Base-by-base conservation (phyloP, 2,888 invertebrate species). In the Apamea epomidion region DNA sequence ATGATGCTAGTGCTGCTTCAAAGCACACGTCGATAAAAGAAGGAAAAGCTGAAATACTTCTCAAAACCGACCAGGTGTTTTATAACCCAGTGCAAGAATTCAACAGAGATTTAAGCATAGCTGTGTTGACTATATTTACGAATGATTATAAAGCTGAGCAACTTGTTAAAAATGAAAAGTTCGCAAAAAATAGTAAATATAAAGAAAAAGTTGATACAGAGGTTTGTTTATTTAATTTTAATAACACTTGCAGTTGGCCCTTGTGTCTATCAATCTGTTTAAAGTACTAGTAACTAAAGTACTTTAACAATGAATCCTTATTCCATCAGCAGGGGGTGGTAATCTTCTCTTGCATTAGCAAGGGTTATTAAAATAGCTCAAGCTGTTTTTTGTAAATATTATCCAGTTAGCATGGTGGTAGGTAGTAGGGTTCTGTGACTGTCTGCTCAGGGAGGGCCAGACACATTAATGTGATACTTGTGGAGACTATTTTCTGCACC, bases 31-130 rank as follows among this genome's bases (percentile, higher is more conserved):
- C 94, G 69, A 97, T 98, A 83, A 97, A 95, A 75, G 99, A 99
- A 96, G 99, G 99, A 0, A 97, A 98, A 90, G 99, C 99, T 0
- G 98, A 98, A 92, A 98, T 99, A 83, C 95, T 98, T 76, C 97
- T 98, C 2, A 97, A 97, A 69, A 95, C 96, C 2, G 98, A 98
- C 62, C 98, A 98, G 92, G 99, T 99, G 0, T 99, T 99, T 95
- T 99, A 99, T 93, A 99, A 99, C 96, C 99, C 99, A 0, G 99
- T 99, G 1, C 99, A 99, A 95, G 99, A 99, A 94, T 99, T 99
- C 92, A 99, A 99, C 94, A 97, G 99, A 86, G 99, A 99, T 96
- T 96, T 99, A 74, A 98, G 99, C 92, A 97, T 98, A 89, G 97
- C 98, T 10, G 98, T 98, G 0, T 93, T 99, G 42, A 97, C 97